These are phyloP conservation scores for Pristionchus arcanus DNA, from an alignment of 2,888 invertebrate genomes.

Conservation along the genomic window DNA sequence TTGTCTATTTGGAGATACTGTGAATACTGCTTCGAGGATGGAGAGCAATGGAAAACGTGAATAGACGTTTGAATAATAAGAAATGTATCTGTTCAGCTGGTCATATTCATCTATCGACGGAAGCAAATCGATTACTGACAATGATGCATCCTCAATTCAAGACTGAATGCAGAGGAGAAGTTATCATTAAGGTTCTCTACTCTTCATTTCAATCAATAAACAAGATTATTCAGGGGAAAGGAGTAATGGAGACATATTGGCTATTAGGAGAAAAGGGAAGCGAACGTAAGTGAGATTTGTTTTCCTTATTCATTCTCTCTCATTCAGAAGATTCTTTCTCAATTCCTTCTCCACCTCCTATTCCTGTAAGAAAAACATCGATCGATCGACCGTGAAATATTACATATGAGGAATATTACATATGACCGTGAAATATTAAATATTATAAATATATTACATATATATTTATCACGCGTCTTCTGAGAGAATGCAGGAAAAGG, in stretches of 20 bases:
- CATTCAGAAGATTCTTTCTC: slow-evolving; percentile 1
- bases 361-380: background rate
- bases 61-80: background rate
- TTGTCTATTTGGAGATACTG: slow-evolving; percentile 76
- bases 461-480: too few relatives aligned
- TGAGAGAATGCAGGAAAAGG: too few relatives aligned
- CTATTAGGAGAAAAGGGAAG: slow-evolving; percentile 60
- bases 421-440: too few relatives aligned
- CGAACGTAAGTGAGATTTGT: background rate
- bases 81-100: slow-evolving; percentile 53
- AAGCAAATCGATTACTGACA: slow-evolving; percentile 55
- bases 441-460: too few relatives aligned
- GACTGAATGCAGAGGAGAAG: slow-evolving; percentile 74
- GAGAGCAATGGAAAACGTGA: slow-evolving; percentile 76
- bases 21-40: slow-evolving; percentile 77
- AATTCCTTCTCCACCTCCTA: background rate
- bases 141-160: slow-evolving; percentile 58
- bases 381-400: slow-evolving; percentile 3
- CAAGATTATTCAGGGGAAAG: slow-evolving; percentile 65
- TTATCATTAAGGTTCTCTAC: slow-evolving; percentile 68
- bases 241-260: slow-evolving; percentile 71
- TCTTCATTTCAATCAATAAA: background rate
- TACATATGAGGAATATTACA: too few relatives aligned
- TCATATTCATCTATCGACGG: slow-evolving; percentile 58
- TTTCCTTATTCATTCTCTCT: background rate